These are phyloP conservation scores for Perizoma flavofasciatum DNA, from an alignment of 2,888 invertebrate genomes.

Conservation along the genomic window DNA sequence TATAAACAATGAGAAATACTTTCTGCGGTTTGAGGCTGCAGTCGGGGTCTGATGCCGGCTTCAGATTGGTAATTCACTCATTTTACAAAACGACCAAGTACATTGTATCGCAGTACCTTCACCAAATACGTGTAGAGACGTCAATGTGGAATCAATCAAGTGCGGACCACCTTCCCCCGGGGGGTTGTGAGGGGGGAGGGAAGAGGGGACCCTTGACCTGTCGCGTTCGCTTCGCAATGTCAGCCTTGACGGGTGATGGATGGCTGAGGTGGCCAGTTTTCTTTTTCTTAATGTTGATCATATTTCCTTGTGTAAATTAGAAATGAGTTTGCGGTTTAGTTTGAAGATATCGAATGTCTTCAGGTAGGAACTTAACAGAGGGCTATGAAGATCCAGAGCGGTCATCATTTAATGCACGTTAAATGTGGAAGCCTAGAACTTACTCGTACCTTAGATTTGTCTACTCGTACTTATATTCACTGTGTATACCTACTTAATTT, in stretches of 20 bases:
- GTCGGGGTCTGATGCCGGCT: too few species aligned
- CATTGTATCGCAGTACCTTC: conserved; percentile 35
- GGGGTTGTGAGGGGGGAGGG: conserved; percentile 26
- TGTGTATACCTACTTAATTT: too few species aligned
- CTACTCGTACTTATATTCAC: too few species aligned
- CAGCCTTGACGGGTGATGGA: conserved; percentile 53
- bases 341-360: not conserved
- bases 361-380: not conserved
- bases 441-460: too few species aligned
- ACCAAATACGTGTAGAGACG: conserved; percentile 62
- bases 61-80: not conserved
- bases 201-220: conserved; percentile 67
- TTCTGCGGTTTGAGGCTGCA: too few species aligned
- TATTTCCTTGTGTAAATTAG: conserved; percentile 23
- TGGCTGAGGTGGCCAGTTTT: conserved; percentile 48
- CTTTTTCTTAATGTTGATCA: conserved; percentile 23
- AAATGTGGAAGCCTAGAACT: too few species aligned
- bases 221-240: conserved; percentile 59
- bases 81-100: conserved; percentile 46
- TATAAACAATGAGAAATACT: too few species aligned
- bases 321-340: conserved; percentile 11
- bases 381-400: too few species aligned
- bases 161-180: conserved; percentile 22
- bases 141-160: conserved; percentile 77
- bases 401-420: too few species aligned